These are phyloP conservation scores for Biston betularia DNA, from an alignment of 2,888 invertebrate genomes.

Conservation along the genomic window DNA sequence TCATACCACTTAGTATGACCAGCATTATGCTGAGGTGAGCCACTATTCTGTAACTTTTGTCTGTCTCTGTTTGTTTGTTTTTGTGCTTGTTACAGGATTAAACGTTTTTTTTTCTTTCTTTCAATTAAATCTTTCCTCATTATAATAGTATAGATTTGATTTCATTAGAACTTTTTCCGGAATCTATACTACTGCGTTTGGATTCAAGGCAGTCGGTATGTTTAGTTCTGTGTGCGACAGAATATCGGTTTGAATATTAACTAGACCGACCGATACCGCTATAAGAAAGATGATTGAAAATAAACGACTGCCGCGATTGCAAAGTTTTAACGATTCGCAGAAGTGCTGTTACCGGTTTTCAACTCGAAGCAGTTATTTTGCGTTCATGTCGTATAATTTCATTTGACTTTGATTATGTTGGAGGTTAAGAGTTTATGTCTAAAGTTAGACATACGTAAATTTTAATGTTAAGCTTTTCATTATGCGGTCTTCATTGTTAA, in stretches of 20 bases:
- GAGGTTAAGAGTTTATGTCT: constrained; percentile 23
- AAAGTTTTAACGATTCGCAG: constrained; percentile 31
- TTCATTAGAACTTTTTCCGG: neutral
- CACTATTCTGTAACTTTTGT: no score
- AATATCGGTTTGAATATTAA: constrained; percentile 33
- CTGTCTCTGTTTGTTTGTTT: no score
- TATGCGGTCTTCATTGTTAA: constrained; percentile 2
- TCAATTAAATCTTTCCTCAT: no score
- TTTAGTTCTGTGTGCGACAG: constrained; percentile 30
- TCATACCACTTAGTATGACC: no score
- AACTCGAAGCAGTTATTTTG: constrained; percentile 23
- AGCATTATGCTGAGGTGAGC: no score
- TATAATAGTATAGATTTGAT: no score
- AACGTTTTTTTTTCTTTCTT: no score
- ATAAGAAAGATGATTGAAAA: constrained; percentile 32
- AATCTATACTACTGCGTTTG: neutral
- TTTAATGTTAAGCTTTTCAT: constrained; percentile 8
- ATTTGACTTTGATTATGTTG: constrained; percentile 26
- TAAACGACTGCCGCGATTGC: constrained; percentile 26
- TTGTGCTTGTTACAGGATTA: no score
- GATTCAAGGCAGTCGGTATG: constrained; percentile 16
- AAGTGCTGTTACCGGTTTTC: constrained; percentile 19
- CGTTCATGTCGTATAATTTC: constrained; percentile 27
- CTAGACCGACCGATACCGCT: constrained; percentile 10
- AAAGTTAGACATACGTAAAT: constrained; percentile 24